phyloP scores from a whole-genome alignment of 2,113 vertebrate species.

The Pyrgilauda ruficollis region DNA sequence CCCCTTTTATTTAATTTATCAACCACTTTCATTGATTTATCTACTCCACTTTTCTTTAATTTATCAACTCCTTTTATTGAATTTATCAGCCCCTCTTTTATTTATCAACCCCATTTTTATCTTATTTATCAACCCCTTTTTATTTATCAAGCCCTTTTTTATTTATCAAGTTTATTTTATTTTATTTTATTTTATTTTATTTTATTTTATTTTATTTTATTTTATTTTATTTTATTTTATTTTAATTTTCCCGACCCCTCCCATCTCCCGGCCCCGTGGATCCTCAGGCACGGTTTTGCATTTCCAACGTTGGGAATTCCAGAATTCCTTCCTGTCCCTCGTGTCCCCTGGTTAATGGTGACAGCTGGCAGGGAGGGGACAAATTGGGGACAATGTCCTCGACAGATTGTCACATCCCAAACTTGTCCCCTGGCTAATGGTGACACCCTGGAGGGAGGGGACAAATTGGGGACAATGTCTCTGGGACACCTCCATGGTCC shows the following conservation, averaged over 20 bases:
- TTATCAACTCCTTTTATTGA: too few relatives aligned
- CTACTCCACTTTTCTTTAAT: too few relatives aligned
- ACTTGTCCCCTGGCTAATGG: not conserved
- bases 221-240: not conserved
- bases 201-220: too few relatives aligned
- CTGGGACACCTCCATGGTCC: not conserved
- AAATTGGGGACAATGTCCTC: not conserved
- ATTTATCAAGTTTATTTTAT: not conserved
- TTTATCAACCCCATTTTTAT: too few relatives aligned
- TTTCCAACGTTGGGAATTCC: not conserved
- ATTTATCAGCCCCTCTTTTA: too few relatives aligned
- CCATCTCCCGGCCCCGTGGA: not conserved
- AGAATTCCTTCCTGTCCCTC: not conserved
- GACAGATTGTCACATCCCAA: not conserved
- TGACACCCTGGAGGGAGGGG: too few relatives aligned
- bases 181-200: too few relatives aligned
- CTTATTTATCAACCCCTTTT: too few relatives aligned
- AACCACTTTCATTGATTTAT: too few relatives aligned
- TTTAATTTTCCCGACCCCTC: too few relatives aligned
- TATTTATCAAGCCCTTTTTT: too few relatives aligned
- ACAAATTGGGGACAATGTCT: not conserved
- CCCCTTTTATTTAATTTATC: too few relatives aligned
- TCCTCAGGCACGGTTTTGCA: not conserved
- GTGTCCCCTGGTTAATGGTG: not conserved
- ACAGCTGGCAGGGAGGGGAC: not conserved